Evolutionary conservation across 2,888 invertebrate genomes (phyloP).

Genomic region (Ctena decussata): DNA sequence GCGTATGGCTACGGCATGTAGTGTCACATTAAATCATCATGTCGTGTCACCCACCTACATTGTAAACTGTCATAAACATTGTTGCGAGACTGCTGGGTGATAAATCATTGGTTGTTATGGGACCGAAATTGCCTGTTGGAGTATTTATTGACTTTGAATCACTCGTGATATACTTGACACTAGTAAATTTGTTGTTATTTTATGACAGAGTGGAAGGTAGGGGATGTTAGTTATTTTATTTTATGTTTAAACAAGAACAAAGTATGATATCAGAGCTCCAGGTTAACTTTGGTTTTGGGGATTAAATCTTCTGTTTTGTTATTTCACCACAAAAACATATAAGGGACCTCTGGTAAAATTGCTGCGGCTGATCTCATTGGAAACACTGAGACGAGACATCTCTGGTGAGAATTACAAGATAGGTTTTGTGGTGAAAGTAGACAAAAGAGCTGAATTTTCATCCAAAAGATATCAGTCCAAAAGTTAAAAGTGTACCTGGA

Average conservation of each 20-base stretch:
- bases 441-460: too few species aligned
- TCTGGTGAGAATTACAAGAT: too few species aligned
- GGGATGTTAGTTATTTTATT: background rate
- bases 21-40: background rate
- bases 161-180: background rate
- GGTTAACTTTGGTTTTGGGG: too few species aligned
- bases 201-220: background rate
- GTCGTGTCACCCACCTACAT: background rate
- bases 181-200: background rate
- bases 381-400: too few species aligned
- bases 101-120: conserved; percentile 16
- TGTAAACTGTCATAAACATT: background rate
- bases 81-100: background rate
- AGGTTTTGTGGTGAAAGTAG: too few species aligned
- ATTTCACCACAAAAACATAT: too few species aligned
- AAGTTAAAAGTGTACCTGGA: too few species aligned
- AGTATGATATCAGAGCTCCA: too few species aligned
- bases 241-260: background rate
- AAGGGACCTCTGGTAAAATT: too few species aligned
- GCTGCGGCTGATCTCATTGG: too few species aligned
- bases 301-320: too few species aligned
- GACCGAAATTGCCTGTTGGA: conserved; percentile 12
- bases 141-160: conserved; percentile 17
- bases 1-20: conserved; percentile 78
- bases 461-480: too few species aligned